Evolutionary conservation across 1,140 invertebrate species (phyloP).

Genomic region (Sminthurides bifidus): DNA sequence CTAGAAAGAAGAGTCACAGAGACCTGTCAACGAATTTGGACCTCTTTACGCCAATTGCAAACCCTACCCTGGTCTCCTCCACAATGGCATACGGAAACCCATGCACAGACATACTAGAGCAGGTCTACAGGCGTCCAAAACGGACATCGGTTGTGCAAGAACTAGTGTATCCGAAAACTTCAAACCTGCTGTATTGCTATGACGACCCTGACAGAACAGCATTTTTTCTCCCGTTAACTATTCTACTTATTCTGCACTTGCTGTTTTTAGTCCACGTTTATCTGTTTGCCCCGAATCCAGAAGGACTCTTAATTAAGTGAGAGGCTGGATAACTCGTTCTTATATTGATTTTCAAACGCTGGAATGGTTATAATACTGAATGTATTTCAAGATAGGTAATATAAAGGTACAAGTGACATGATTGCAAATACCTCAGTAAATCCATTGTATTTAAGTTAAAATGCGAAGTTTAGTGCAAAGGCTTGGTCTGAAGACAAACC

Average conservation of each 20-base stretch:
- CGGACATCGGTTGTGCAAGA: not conserved
- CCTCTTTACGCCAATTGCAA: too few species aligned
- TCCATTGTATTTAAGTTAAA: too few species aligned
- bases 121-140: not conserved
- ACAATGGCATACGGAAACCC: conserved; percentile 2
- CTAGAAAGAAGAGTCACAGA: too few species aligned
- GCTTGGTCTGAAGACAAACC: too few species aligned
- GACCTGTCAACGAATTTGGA: too few species aligned
- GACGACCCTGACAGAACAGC: conserved; percentile 14
- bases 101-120: not conserved
- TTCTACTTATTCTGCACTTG: conserved; percentile 2
- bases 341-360: not conserved
- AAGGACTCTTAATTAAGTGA: conserved; percentile 8
- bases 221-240: conserved; percentile 9
- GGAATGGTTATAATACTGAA: not conserved
- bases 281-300: conserved; percentile 5
- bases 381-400: too few species aligned
- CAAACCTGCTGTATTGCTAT: conserved; percentile 9
- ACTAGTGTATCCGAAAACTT: conserved; percentile 4
- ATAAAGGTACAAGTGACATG: too few species aligned
- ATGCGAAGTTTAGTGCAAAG: too few species aligned
- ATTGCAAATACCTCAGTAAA: too few species aligned
- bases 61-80: too few species aligned
- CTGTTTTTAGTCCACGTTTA: conserved; percentile 12
- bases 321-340: not conserved